phyloP scores from a whole-genome alignment of 2,113 vertebrate species.

The Quiscalus mexicanus region DNA sequence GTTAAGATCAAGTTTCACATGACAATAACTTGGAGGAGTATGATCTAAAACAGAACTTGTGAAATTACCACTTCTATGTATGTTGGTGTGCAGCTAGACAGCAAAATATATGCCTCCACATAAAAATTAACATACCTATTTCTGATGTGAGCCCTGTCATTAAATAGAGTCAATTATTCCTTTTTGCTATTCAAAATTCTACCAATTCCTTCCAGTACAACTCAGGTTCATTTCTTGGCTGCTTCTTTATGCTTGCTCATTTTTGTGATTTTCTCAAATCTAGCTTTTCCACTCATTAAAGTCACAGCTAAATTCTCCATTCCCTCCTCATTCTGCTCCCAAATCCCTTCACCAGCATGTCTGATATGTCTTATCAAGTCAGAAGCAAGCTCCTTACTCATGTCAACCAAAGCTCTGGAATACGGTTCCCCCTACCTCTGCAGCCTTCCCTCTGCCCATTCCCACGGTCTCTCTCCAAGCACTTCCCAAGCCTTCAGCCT shows the following conservation, averaged over 20 bases:
- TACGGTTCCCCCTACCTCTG: constrained; percentile 7
- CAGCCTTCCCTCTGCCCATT: constrained; percentile 27
- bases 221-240: background rate
- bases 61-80: background rate
- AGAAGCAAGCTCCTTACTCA: background rate
- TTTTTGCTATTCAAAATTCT: background rate
- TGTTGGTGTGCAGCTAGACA: background rate
- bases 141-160: background rate
- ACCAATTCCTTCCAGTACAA: background rate
- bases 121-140: background rate
- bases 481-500: constrained; percentile 20
- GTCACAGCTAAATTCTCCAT: background rate
- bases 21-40: background rate
- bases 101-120: background rate
- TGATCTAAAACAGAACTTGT: constrained; percentile 14
- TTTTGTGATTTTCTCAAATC: background rate
- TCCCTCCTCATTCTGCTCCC: background rate
- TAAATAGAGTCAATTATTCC: background rate
- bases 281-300: background rate
- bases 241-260: background rate
- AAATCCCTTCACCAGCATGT: background rate
- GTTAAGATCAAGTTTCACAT: background rate
- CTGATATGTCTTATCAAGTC: background rate
- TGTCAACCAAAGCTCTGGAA: background rate
- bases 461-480: constrained; percentile 49